A percentile compares a stretch with the other conserved stretches of the same genome.
Evolutionary conservation across 2,888 invertebrate species (phyloP).

Genomic region (Xiphydria camelus): DNA sequence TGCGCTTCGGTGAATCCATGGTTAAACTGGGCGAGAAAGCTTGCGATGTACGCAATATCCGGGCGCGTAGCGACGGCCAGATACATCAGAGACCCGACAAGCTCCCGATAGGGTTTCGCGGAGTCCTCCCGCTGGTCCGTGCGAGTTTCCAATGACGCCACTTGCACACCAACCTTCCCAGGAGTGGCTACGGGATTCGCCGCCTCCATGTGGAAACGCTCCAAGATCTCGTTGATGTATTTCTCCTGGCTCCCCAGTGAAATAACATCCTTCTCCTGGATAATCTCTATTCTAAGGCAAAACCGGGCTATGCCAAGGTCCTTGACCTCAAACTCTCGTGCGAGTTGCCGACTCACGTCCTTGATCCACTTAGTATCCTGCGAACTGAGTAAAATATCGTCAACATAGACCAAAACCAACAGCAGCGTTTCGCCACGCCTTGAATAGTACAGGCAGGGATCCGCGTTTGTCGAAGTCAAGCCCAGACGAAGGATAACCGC

Average conservation of each 20-base stretch:
- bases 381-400: constrained; percentile 7
- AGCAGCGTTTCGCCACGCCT: background rate
- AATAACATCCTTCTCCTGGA: constrained; percentile 3
- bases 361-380: background rate
- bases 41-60: constrained; percentile 17
- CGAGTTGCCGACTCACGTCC: background rate
- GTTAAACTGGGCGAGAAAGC: constrained; percentile 10
- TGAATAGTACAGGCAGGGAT: constrained; percentile 12
- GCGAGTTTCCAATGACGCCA: no score
- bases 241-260: constrained; percentile 1
- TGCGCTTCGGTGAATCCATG: constrained; percentile 9
- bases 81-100: constrained; percentile 18
- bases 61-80: constrained; percentile 14
- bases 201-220: constrained; percentile 1
- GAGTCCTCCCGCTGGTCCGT: background rate
- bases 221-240: background rate
- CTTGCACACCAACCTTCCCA: no score
- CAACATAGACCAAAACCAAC: constrained; percentile 8
- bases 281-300: constrained; percentile 4
- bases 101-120: constrained; percentile 18
- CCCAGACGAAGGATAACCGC: constrained; percentile 13
- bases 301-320: constrained; percentile 4
- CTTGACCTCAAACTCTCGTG: constrained; percentile 4
- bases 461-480: constrained; percentile 12
- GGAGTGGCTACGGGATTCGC: background rate